Conservation (phyloP, 2,888 invertebrate genomes). For the Lasioglossum zephyrum region DNA sequence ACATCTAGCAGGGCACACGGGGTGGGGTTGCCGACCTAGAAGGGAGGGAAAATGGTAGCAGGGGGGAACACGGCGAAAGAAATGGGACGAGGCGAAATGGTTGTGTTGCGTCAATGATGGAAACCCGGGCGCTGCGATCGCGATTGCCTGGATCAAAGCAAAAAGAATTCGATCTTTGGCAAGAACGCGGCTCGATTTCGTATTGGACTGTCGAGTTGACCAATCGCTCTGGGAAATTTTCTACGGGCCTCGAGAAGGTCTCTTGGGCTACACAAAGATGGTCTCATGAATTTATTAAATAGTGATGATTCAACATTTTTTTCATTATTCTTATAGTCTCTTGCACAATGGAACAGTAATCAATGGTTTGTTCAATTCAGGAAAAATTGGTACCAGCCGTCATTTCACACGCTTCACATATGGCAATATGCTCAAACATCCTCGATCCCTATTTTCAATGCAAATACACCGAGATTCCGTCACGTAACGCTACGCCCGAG, state of each 20-base stretch:
- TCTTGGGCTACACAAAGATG: not conserved
- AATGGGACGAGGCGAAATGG: slow-evolving; percentile 47
- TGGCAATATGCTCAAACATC: not conserved
- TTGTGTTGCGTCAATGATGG: slow-evolving; percentile 59
- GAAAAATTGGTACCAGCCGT: not conserved
- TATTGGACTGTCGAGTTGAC: not conserved
- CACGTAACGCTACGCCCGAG: slow-evolving; percentile 52
- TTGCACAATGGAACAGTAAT: not conserved
- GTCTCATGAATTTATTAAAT: not conserved
- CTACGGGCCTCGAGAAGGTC: not conserved
- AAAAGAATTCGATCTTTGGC: slow-evolving; percentile 38
- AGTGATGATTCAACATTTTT: not conserved
- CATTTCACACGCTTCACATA: not conserved
- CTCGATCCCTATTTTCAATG: slow-evolving; percentile 25
- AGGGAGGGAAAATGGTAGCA: slow-evolving; percentile 23
- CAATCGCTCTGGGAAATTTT: not conserved
- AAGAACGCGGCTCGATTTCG: not conserved
- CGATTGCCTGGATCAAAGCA: slow-evolving; percentile 41
- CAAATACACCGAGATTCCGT: slow-evolving; percentile 49
- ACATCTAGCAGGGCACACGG: slow-evolving; percentile 4
- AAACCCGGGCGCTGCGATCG: slow-evolving; percentile 49
- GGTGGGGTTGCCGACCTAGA: slow-evolving; percentile 19
- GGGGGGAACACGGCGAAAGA: slow-evolving; percentile 38
- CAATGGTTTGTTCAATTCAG: not conserved
- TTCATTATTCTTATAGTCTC: not conserved